Percentiles rank a stretch among this genome's conserved stretches.
phyloP scores from a whole-genome alignment of 1,140 invertebrate genomes.

The Andrena cerasifolii region DNA sequence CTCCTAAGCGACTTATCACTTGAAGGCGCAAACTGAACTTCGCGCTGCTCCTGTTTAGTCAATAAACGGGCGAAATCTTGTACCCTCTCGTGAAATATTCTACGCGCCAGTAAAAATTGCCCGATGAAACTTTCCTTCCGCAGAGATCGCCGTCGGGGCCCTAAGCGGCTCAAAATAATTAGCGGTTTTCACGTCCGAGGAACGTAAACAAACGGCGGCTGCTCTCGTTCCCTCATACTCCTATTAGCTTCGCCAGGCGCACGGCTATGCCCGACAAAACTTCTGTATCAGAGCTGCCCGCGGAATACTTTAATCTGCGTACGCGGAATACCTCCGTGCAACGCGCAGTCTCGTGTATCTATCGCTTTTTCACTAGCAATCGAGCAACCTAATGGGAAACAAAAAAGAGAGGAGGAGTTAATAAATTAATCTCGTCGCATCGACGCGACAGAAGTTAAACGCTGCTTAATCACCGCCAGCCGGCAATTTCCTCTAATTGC shows the following conservation, averaged over 20 bases:
- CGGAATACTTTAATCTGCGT: not conserved
- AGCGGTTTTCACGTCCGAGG: too few relatives aligned
- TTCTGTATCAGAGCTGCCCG: not conserved
- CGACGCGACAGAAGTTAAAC: conserved; percentile 44
- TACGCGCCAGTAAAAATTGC: not conserved
- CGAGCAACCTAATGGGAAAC: conserved; percentile 10
- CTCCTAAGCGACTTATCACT: not conserved
- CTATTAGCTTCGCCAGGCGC: too few relatives aligned
- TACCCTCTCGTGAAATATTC: not conserved
- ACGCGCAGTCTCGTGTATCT: not conserved
- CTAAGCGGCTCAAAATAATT: too few relatives aligned
- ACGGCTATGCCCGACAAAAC: not conserved
- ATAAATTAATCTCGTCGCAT: conserved; percentile 49
- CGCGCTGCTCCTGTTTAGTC: not conserved
- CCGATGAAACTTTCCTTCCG: not conserved
- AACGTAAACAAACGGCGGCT: too few relatives aligned
- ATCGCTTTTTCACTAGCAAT: not conserved
- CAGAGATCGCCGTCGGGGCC: too few relatives aligned
- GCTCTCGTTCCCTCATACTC: too few relatives aligned
- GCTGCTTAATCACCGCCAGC: conserved; percentile 45
- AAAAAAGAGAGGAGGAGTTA: not conserved
- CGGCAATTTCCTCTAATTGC: conserved; percentile 44
- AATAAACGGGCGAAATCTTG: too few relatives aligned
- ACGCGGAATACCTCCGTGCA: not conserved
- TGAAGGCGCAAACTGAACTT: not conserved